Evolutionary conservation across 2,888 invertebrate species (phyloP).

Genomic region (Sylvicola cinctus): DNA sequence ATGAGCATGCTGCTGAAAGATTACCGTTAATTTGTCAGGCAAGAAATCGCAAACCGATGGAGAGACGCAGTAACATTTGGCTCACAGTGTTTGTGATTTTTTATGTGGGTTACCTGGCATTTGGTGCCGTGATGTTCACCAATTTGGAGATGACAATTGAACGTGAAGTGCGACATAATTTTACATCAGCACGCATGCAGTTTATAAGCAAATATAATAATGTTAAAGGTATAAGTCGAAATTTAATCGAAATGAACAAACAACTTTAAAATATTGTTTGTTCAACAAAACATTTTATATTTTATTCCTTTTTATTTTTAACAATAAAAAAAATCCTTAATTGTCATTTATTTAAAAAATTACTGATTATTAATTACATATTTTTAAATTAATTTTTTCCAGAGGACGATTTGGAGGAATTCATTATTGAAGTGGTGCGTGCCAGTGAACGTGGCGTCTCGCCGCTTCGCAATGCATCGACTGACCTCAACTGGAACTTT

Average conservation of each 20-base stretch:
- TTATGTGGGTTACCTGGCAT: conserved; percentile 37
- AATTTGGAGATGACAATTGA: conserved; percentile 43
- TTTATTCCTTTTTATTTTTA: too few relatives aligned
- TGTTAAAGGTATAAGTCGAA: too few relatives aligned
- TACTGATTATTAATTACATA: background rate
- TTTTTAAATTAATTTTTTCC: conserved; percentile 11
- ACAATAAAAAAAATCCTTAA: too few relatives aligned
- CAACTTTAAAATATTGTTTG: too few relatives aligned
- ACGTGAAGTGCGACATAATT: conserved; percentile 29
- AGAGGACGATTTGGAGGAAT: conserved; percentile 53
- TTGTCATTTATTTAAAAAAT: too few relatives aligned
- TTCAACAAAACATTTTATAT: too few relatives aligned
- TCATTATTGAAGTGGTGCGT: conserved; percentile 47
- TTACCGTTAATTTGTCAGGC: too few relatives aligned
- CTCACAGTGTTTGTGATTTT: conserved; percentile 34
- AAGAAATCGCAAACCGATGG: too few relatives aligned
- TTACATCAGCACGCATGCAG: too few relatives aligned
- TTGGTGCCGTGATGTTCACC: conserved; percentile 46
- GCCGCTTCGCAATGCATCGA: conserved; percentile 50
- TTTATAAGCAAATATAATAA: too few relatives aligned
- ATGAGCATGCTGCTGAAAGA: too few relatives aligned
- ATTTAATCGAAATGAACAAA: too few relatives aligned
- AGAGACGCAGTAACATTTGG: conserved; percentile 5
- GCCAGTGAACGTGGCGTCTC: conserved; percentile 64
- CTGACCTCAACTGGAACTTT: conserved; percentile 76